Percentiles rank a stretch among this genome's conserved stretches.
These are phyloP conservation scores for Verasper variegatus DNA, from an alignment of 2,113 vertebrate genomes.

Conservation along the genomic window DNA sequence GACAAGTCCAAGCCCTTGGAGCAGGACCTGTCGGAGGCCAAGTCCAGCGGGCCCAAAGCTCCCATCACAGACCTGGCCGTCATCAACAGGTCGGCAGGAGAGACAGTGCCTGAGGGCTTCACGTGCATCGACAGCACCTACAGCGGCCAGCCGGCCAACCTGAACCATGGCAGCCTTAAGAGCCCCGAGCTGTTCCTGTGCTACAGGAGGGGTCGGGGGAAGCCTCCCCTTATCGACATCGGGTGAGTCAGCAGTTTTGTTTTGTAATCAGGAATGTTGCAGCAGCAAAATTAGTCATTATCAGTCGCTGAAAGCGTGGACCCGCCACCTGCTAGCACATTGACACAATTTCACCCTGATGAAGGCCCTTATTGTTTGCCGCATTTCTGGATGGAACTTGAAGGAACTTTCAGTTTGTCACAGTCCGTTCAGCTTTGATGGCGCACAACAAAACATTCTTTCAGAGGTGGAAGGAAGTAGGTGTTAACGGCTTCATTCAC, in stretches of 20 bases:
- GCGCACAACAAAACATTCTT: neutral
- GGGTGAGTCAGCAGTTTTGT: slow-evolving; percentile 84
- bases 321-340: neutral
- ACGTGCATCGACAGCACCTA: slow-evolving; percentile 94
- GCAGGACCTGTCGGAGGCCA: slow-evolving; percentile 92
- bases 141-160: slow-evolving; percentile 92
- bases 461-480: slow-evolving; percentile 26
- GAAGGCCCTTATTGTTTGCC: neutral
- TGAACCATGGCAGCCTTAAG: slow-evolving; percentile 98
- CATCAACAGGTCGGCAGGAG: slow-evolving; percentile 94
- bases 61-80: slow-evolving; percentile 96
- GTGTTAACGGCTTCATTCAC: slow-evolving; percentile 11
- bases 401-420: neutral
- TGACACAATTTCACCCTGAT: neutral
- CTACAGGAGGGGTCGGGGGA: slow-evolving; percentile 91
- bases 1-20: slow-evolving; percentile 91
- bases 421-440: neutral
- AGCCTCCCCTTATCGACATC: slow-evolving; percentile 92
- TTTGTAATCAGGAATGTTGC: neutral
- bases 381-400: neutral
- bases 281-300: neutral
- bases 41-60: slow-evolving; percentile 91
- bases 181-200: slow-evolving; percentile 97
- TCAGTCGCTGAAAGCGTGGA: neutral
- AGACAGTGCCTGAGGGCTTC: slow-evolving; percentile 94